Conservation (phyloP, 1,140 invertebrate genomes). For the Leucophenga varia region DNA sequence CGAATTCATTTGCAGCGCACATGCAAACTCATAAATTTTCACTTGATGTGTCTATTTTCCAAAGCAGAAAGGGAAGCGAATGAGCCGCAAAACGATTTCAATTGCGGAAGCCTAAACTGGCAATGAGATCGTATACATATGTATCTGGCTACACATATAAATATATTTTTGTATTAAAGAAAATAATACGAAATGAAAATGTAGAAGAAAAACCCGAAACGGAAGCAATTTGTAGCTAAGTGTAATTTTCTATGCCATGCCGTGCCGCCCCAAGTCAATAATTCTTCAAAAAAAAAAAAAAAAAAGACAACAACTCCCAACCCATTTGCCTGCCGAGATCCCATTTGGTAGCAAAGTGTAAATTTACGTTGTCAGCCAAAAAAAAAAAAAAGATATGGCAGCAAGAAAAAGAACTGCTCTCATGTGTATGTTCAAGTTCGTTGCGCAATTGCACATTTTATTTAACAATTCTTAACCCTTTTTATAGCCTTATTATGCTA, state of each 20-base stretch:
- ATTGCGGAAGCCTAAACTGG: neutral
- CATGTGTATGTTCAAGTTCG: neutral
- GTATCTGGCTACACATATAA: neutral
- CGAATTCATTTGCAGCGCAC: constrained; percentile 38
- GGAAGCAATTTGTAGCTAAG: constrained; percentile 55
- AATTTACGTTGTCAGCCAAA: constrained; percentile 39
- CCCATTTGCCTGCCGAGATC: too few relatives aligned
- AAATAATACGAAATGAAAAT: too few relatives aligned
- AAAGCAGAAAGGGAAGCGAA: constrained; percentile 8
- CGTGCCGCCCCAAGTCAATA: constrained; percentile 39
- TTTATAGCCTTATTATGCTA: constrained; percentile 49
- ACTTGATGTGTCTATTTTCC: constrained; percentile 55
- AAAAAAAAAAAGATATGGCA: neutral
- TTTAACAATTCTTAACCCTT: constrained; percentile 35
- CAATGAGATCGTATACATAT: neutral
- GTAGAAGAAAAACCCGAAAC: constrained; percentile 50
- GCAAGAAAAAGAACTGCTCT: neutral
- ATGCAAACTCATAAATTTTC: constrained; percentile 55
- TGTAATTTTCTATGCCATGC: constrained; percentile 40
- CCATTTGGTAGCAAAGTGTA: constrained; percentile 43
- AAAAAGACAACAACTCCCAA: too few relatives aligned
- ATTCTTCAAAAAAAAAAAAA: constrained; percentile 40
- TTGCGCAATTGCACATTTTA: constrained; percentile 51
- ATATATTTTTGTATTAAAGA: constrained; percentile 19
- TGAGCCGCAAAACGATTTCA: constrained; percentile 9